Base-by-base conservation (phyloP, 2,797 vertebrate genomes). In the Cygnus olor region DNA sequence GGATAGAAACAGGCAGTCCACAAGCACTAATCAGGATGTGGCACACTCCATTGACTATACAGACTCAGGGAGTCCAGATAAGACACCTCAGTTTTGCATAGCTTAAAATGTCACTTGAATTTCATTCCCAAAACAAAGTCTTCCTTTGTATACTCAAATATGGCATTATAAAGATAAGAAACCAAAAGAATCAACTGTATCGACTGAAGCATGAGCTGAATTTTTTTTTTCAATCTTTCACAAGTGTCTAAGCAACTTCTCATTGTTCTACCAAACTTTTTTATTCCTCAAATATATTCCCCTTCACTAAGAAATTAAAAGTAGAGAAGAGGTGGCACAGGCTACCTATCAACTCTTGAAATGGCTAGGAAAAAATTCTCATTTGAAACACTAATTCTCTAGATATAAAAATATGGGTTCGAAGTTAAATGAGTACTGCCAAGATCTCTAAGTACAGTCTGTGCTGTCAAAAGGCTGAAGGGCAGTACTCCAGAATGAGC, bases 401-500 rank as follows among this genome's bases (percentile, higher is more conserved):
- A 40, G 25, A 17, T 24, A 70, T 7, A 73, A 66, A 92, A 93
- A 90, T 56, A 77, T 16, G 38, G 30, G 54, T 70, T 85, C 85
- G 10, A 73, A 91, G 93, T 87, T 32, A 70, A 89, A 92, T 45
- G 0, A 70, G 80, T 77, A 71, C 47, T 74, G 53, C 51, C 53
- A 89, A 92, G 71, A 80, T 90, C 27, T 77, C 64, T 82, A 72
- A 93, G 81, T 63, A 45, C 19, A 85, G 56, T 60, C 60, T 89
- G 51, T 87, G 51, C 87, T 89, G 71, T 83, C 79, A 77, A 85
- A 92, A 92, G 74, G 44, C 60, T 87, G 68, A 94, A 87, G 72
- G 81, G 60, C 24, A 93, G 27, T 73, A 53, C 68, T 87, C n/a
- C 89, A 94, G 42, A 92, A 73, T 20, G 16, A 86, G 58, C 6